These are phyloP conservation scores for Drosophila ambigua DNA, from an alignment of 1,140 invertebrate species.

Conservation along the genomic window DNA sequence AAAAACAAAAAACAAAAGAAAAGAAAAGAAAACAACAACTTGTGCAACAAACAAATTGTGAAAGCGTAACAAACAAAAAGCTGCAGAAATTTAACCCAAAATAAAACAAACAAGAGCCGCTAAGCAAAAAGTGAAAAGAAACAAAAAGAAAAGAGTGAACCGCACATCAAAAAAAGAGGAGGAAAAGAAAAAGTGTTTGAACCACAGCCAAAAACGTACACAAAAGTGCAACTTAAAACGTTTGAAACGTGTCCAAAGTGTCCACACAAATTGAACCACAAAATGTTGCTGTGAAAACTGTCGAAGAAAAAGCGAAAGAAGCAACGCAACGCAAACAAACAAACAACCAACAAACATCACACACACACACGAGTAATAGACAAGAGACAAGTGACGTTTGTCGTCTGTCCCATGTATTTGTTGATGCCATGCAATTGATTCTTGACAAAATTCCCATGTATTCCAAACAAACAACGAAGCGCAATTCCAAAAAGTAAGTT, in stretches of 20 bases:
- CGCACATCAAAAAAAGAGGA: conserved; percentile 17
- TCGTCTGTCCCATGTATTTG: conserved; percentile 72
- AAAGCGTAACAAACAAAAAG: conserved; percentile 67
- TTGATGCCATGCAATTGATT: conserved; percentile 84
- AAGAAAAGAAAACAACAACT: conserved; percentile 29
- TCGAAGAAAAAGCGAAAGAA: conserved; percentile 29
- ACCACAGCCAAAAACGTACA: too few relatives aligned
- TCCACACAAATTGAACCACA: too few relatives aligned
- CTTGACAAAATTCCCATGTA: conserved; percentile 84
- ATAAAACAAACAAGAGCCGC: conserved; percentile 42
- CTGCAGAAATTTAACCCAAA: conserved; percentile 34
- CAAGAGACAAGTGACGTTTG: conserved; percentile 48
- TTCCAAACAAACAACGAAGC: conserved; percentile 84
- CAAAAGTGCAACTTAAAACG: too few relatives aligned
- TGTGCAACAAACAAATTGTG: conserved; percentile 66
- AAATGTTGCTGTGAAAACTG: too few relatives aligned
- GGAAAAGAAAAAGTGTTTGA: conserved; percentile 8
- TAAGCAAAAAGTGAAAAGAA: conserved; percentile 58
- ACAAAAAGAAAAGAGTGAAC: conserved; percentile 42
- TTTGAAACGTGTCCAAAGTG: too few relatives aligned
- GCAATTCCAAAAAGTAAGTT: conserved; percentile 84
- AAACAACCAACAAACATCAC: conserved; percentile 22
- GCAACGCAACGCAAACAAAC: conserved; percentile 41
- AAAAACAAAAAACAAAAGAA: conserved; percentile 1
- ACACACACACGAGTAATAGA: conserved; percentile 31